Conservation (phyloP, 2,113 vertebrate genomes). For the Prionailurus bengalensis region DNA sequence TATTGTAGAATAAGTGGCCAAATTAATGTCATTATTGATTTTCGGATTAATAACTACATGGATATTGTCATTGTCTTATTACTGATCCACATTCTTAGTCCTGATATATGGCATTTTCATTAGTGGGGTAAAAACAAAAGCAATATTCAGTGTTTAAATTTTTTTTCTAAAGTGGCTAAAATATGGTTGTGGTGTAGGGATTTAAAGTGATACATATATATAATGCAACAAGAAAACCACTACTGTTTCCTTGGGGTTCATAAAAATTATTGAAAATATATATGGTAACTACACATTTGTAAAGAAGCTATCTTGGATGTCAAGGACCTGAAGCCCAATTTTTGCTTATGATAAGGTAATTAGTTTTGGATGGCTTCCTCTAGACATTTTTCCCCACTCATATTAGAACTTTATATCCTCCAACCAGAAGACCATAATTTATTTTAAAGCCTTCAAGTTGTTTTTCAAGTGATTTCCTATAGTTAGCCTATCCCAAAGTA, state of each 20-base stretch:
- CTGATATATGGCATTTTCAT: background rate
- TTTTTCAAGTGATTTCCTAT: constrained; percentile 20
- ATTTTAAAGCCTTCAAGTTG: background rate
- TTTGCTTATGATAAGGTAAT: background rate
- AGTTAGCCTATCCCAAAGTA: background rate
- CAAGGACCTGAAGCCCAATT: background rate
- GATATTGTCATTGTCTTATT: background rate
- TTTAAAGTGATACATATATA: background rate
- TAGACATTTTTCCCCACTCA: background rate
- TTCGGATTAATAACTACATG: background rate
- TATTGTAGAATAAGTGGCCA: background rate
- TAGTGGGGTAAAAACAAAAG: background rate
- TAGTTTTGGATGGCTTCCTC: constrained; percentile 5
- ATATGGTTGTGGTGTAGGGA: background rate
- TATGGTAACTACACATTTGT: background rate
- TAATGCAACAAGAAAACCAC: background rate
- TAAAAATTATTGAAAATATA: constrained; percentile 25
- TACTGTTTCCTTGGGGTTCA: background rate
- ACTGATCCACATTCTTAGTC: background rate
- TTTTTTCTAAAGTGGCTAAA: background rate
- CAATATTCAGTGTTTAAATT: background rate
- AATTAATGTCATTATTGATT: background rate
- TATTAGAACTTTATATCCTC: constrained; percentile 34
- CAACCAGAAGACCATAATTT: background rate
- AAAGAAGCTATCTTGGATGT: background rate